Percentiles rank a stretch among this genome's conserved stretches.
Conservation (phyloP, 2,113 vertebrate genomes). For the Perognathus longimembris region DNA sequence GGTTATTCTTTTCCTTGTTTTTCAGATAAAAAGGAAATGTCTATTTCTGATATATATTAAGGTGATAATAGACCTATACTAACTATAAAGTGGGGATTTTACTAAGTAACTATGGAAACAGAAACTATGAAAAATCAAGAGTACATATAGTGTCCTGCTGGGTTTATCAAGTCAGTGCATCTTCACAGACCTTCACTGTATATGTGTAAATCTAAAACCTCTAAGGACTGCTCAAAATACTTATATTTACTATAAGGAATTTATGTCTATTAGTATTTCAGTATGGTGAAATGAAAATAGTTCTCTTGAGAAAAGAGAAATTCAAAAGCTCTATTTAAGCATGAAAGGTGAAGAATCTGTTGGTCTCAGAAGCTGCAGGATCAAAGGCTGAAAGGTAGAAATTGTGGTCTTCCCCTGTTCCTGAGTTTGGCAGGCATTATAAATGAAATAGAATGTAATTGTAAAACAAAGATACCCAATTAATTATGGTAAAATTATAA, state of each 20-base stretch:
- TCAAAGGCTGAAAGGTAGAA: not conserved
- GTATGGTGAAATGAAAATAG: not conserved
- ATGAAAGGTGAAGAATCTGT: not conserved
- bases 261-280: not conserved
- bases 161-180: not conserved
- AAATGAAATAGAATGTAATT: too few species aligned
- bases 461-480: too few species aligned
- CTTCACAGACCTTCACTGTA: not conserved
- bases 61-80: too few species aligned
- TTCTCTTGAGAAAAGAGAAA: not conserved
- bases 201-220: not conserved
- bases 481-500: not conserved
- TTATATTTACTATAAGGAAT: not conserved
- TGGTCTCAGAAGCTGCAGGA: not conserved
- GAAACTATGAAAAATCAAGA: not conserved
- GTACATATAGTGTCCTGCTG: not conserved
- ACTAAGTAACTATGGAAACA: not conserved
- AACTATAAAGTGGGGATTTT: not conserved
- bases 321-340: not conserved
- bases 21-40: not conserved
- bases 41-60: not conserved
- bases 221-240: not conserved
- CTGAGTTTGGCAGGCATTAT: too few species aligned
- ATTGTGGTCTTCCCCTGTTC: not conserved
- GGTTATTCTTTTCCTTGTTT: not conserved